A percentile compares a stretch with the other conserved stretches of the same genome.
phyloP scores from a whole-genome alignment of 2,113 vertebrate species.

The Syngnathoides biaculeatus region DNA sequence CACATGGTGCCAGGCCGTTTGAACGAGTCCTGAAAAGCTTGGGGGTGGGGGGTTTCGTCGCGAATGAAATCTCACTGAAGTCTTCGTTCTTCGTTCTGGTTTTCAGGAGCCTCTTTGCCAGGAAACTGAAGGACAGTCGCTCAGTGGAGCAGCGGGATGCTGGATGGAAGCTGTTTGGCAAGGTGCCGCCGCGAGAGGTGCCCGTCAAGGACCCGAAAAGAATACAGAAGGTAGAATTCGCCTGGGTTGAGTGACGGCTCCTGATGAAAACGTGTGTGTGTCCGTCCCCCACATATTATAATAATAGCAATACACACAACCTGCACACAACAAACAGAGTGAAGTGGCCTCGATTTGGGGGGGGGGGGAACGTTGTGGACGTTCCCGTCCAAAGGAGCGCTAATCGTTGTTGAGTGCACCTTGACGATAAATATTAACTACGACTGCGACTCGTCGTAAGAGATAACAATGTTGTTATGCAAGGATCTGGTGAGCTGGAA shows the following conservation, averaged over 20 bases:
- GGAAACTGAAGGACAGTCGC: conserved; percentile 76
- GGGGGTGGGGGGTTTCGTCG: too few relatives aligned
- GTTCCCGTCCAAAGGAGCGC: not conserved
- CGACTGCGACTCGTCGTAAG: not conserved
- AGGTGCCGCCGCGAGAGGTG: conserved; percentile 75
- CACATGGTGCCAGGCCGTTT: too few relatives aligned
- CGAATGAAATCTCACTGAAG: not conserved
- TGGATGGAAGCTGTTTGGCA: conserved; percentile 91
- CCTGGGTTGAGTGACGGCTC: too few relatives aligned
- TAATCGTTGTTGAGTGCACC: not conserved
- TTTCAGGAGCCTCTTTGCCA: conserved; percentile 85
- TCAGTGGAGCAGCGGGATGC: conserved; percentile 76
- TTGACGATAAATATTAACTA: not conserved
- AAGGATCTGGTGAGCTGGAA: not conserved
- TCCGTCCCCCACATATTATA: too few relatives aligned
- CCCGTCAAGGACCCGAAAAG: conserved; percentile 76
- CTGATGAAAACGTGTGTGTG: not conserved
- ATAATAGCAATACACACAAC: too few relatives aligned
- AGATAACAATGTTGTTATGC: not conserved
- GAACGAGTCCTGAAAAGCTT: too few relatives aligned
- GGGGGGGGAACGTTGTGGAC: too few relatives aligned
- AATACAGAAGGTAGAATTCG: conserved; percentile 78
- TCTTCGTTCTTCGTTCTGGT: conserved; percentile 33
- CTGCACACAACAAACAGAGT: too few relatives aligned
- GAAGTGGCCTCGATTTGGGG: too few relatives aligned